These are phyloP conservation scores for Coenobita brevimanus DNA, from an alignment of 1,140 invertebrate species.

Conservation along the genomic window DNA sequence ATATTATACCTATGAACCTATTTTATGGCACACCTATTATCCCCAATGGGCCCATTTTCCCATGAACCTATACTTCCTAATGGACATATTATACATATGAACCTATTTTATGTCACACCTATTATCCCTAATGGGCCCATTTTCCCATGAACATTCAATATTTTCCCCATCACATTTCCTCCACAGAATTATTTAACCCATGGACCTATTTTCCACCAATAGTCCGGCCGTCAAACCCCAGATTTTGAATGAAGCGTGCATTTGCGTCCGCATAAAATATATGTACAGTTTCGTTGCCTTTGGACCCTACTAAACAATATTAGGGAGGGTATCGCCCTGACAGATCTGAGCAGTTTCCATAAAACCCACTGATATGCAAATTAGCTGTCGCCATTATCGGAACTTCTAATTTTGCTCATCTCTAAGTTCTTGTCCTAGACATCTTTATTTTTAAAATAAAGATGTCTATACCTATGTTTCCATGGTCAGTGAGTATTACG, in stretches of 20 bases:
- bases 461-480: neutral
- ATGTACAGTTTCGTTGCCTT: neutral
- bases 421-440: neutral
- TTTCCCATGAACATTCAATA: too few species aligned
- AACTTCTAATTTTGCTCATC: conserved; percentile 5
- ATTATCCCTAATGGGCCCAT: too few species aligned
- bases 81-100: too few species aligned
- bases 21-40: too few species aligned
- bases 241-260: conserved; percentile 12
- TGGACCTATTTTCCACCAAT: too few species aligned
- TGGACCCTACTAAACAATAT: conserved; percentile 16
- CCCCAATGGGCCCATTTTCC: too few species aligned
- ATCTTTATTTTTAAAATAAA: neutral
- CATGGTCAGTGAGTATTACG: neutral
- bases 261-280: neutral
- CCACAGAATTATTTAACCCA: too few species aligned
- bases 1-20: too few species aligned
- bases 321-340: neutral
- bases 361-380: conserved; percentile 26
- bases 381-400: conserved; percentile 16
- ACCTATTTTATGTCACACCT: too few species aligned
- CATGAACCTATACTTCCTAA: too few species aligned
- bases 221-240: neutral
- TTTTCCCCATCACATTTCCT: too few species aligned
- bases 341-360: conserved; percentile 10